Evolutionary conservation across 2,113 vertebrate genomes (phyloP), one percentile per base, ranked within the genome.

Genomic region (Urocolius indicus): DNA sequence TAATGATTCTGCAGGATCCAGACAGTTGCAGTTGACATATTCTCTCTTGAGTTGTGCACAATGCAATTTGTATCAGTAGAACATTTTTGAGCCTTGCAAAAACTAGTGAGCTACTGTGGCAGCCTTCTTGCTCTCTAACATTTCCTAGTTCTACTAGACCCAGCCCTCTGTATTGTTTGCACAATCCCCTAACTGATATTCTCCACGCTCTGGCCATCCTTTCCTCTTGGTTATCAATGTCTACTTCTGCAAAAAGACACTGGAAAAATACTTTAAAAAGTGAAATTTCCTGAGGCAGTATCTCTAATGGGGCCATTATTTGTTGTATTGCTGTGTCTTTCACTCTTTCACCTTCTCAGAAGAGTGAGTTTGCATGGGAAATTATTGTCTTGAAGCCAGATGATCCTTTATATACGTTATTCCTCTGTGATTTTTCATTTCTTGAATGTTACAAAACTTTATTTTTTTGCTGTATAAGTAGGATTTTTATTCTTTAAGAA

Each of bases 161-260:
- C 83, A 95, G 49, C 34, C 38, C 57, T 75, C 26, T 19, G 2
- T 43, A 58, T 45, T 2, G 0, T 69, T 77, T 67, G 46, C 79
- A 63, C 76, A 83, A 13, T 63, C 48, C 57, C 57, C 61, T 72
- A 89, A 81, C 65, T 45, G 48, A 78, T 78, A 57, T 57, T n/a
- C 24, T 93, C 46, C 54, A 61, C 73, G 57, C 45, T 84, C 49
- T 46, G 36, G 17, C 66, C 49, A 78, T 94, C 61, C 83, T 59
- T 93, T 93, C 80, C 68, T 77, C 68, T 93, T 87, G 43, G 48
- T 86, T 96, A 90, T 96, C 81, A 89, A 87, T 19, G 52, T 26
- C 89, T 93, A 16, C 52, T 95, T 75, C 67, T 59, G 61, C 0
- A 0, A 59, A 45, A 63, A 84, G 71, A 61, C 26, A 41, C 43